Conservation (phyloP, 2,113 vertebrate species). For the Siniperca chuatsi region DNA sequence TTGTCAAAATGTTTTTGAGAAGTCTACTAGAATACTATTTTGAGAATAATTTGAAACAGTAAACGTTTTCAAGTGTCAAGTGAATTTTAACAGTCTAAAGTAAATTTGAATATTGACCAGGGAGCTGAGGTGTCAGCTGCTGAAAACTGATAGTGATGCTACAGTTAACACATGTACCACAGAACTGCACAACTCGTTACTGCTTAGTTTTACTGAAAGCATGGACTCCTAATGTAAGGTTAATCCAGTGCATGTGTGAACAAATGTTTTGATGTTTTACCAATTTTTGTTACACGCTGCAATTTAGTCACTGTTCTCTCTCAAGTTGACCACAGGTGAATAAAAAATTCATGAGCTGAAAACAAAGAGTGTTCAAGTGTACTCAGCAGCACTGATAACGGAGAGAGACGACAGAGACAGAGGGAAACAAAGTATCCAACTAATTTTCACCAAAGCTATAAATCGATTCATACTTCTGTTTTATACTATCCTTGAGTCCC, state of each 20-base stretch:
- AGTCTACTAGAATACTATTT: neutral
- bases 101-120: conserved; percentile 31
- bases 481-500: neutral
- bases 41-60: neutral
- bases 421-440: conserved; percentile 24
- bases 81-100: neutral
- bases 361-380: conserved; percentile 38
- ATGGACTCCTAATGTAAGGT: conserved; percentile 4
- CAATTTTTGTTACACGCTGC: neutral
- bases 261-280: conserved; percentile 7
- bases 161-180: neutral
- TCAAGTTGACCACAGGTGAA: conserved; percentile 15
- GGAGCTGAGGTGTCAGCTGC: neutral
- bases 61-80: neutral
- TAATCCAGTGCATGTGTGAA: conserved; percentile 18
- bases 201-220: neutral
- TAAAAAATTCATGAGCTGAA: conserved; percentile 44
- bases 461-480: conserved; percentile 11
- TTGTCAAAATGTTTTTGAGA: neutral
- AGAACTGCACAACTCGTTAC: neutral
- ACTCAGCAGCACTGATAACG: conserved; percentile 12
- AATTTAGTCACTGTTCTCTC: conserved; percentile 28
- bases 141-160: neutral
- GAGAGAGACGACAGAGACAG: conserved; percentile 18
- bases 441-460: conserved; percentile 5